A percentile compares a stretch with the other conserved stretches of the same genome.
Evolutionary conservation across 2,797 vertebrate genomes (phyloP).

Genomic region (Galagoides demidoff): DNA sequence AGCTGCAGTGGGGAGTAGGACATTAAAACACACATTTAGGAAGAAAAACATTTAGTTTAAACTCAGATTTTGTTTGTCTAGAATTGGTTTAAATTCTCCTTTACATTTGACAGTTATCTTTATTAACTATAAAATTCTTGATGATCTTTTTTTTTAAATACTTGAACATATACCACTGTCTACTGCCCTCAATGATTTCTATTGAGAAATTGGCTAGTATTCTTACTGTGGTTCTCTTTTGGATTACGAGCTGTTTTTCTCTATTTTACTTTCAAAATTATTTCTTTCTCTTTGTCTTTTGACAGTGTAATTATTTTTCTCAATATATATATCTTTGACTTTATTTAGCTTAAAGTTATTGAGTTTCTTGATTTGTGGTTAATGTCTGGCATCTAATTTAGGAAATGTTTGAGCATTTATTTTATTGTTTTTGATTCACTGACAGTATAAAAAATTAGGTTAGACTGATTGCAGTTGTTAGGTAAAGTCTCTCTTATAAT

Average conservation of each 20-base stretch:
- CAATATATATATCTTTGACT: background rate
- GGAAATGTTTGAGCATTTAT: background rate
- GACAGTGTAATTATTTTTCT: background rate
- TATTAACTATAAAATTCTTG: background rate
- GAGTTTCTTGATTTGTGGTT: background rate
- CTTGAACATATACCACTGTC: background rate
- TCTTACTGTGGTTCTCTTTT: background rate
- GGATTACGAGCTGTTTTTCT: background rate
- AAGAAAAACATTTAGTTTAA: background rate
- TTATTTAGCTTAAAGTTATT: background rate
- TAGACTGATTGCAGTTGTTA: too few relatives aligned
- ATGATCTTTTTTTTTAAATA: background rate
- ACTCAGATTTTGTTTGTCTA: background rate
- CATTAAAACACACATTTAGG: background rate
- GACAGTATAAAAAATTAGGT: too few relatives aligned
- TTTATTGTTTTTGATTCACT: too few relatives aligned
- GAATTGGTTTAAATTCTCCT: background rate
- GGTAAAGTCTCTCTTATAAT: too few relatives aligned
- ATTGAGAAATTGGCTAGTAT: background rate
- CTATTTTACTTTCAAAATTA: background rate
- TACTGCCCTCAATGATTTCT: background rate
- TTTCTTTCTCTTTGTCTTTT: background rate
- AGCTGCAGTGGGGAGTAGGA: background rate
- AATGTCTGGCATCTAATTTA: background rate
- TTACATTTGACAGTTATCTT: background rate